Conservation (phyloP, 2,888 invertebrate genomes). For the Clistopyga incitator region DNA sequence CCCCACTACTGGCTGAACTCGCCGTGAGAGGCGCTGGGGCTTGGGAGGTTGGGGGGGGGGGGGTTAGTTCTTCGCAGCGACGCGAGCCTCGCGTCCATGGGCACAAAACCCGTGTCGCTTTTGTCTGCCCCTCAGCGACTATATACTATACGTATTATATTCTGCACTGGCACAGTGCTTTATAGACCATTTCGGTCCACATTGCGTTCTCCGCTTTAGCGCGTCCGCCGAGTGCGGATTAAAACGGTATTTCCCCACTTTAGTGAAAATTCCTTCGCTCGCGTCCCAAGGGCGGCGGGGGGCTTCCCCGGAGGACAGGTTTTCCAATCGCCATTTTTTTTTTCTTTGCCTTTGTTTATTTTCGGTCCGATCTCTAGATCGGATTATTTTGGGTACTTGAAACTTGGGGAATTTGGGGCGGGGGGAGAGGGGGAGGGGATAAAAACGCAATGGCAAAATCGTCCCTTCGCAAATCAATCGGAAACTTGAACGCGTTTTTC, state of each 20-base stretch:
- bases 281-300: no score
- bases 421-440: no score
- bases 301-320: neutral
- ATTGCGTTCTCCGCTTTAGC: slow-evolving; percentile 31
- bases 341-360: slow-evolving; percentile 5
- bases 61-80: slow-evolving; percentile 30
- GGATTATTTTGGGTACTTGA: neutral
- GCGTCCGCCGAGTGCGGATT: slow-evolving; percentile 21
- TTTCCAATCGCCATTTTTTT: neutral
- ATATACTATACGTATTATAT: slow-evolving; percentile 31
- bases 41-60: neutral
- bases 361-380: neutral
- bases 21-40: neutral
- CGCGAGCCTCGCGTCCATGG: slow-evolving; percentile 4
- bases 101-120: slow-evolving; percentile 22
- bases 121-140: slow-evolving; percentile 18
- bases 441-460: neutral
- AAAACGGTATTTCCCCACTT: slow-evolving; percentile 16
- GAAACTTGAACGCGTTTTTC: neutral
- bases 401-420: neutral
- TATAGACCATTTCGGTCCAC: slow-evolving; percentile 30
- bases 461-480: neutral
- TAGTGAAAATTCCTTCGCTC: neutral
- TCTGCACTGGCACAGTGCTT: slow-evolving; percentile 24
- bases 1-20: neutral